phyloP scores from a whole-genome alignment of 1,140 invertebrate species.

The Caenorhabditis tropicalis region DNA sequence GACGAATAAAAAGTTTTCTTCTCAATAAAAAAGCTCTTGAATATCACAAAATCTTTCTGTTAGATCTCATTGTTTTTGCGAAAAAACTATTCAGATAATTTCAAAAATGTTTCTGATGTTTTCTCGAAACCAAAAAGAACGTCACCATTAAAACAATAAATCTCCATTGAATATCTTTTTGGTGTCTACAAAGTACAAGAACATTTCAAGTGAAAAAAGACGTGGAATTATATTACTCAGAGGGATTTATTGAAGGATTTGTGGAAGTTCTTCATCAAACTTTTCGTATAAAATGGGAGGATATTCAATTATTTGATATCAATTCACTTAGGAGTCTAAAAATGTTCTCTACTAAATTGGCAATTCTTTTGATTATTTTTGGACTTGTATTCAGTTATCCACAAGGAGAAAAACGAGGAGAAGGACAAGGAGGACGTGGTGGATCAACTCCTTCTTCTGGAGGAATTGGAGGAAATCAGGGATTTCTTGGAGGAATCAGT shows the following conservation, averaged over 20 bases:
- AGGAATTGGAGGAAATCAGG: neutral
- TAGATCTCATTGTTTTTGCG: too few relatives aligned
- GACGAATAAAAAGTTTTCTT: too few relatives aligned
- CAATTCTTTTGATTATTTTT: neutral
- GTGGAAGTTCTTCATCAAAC: neutral
- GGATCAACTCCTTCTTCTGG: neutral
- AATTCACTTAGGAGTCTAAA: neutral
- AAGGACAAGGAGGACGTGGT: neutral
- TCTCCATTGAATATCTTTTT: neutral
- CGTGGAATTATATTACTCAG: neutral
- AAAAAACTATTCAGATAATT: too few relatives aligned
- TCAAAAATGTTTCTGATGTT: neutral
- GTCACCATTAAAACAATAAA: slow-evolving; percentile 6
- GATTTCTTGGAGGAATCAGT: neutral
- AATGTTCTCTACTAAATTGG: neutral
- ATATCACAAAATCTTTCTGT: neutral
- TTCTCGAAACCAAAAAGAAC: neutral
- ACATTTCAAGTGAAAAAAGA: neutral
- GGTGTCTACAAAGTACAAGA: slow-evolving; percentile 1
- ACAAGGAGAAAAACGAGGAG: neutral
- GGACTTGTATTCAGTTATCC: neutral
- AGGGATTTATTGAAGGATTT: too few relatives aligned
- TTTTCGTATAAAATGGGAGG: neutral
- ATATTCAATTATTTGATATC: neutral
- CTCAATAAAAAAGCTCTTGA: neutral